Evolutionary conservation across 2,888 invertebrate genomes (phyloP), one percentile per base, ranked within the genome.

Genomic region (Papilio gigon): DNA sequence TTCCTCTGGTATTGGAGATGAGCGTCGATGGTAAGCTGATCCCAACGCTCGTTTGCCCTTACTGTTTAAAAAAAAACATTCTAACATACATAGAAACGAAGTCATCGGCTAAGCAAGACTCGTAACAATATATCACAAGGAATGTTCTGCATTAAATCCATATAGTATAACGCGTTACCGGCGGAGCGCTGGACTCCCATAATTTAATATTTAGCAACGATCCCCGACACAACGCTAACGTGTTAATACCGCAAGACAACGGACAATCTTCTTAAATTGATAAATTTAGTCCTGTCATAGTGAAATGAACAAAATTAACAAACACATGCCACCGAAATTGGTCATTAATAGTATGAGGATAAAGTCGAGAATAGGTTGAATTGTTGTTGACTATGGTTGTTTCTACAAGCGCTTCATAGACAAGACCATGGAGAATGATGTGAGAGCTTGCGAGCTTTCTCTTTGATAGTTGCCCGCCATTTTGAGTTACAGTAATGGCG

Each of bases 401-500:
- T 84, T 84, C 84, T 77, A 80, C 82, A 78, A 85, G 82, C 77
- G 77, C 78, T 78, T 78, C 83, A 83, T 84, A 87, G 86, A 84
- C 80, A 81, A 85, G 79, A 84, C 84, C 86, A 85, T 84, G 86
- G 87, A 88, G 87, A 88, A 88, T 89, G 88, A 89, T 90, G 89
- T 88, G 90, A 88, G 89, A 88, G 87, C 83, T 82, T 78, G 82
- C 84, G 75, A 84, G 88, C 89, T 91, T 90, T 90, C 90, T 86
- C 89, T 90, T 89, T 90, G 90, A 89, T 89, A 89, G 81, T 84
- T 85, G 82, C 77, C 90, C 90, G 91, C 90, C 87, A 88, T 90
- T 91, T 89, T 91, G 88, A 91, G 84, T 88, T 90, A 89, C 87
- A 85, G 83, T 88, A 89, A 90, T 90, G 86, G 88, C 77, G 75